Conservation (phyloP, 2,113 vertebrate genomes). For the Procavia capensis region DNA sequence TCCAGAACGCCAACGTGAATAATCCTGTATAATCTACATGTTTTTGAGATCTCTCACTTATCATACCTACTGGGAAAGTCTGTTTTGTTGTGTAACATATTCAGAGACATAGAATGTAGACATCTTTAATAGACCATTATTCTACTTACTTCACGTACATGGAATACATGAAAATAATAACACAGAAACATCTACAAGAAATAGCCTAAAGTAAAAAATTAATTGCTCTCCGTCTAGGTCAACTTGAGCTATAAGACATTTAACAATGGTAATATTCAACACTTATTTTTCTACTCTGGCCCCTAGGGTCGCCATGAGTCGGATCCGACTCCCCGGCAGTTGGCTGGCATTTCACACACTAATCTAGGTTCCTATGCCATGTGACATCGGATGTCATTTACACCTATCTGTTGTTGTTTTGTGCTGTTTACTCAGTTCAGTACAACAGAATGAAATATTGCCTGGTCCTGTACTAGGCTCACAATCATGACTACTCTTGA, state of each 20-base stretch:
- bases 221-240: neutral
- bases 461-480: too few species aligned
- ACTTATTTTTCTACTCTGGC: neutral
- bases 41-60: neutral
- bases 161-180: neutral
- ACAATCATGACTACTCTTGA: too few species aligned
- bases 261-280: neutral
- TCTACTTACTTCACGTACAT: too few species aligned
- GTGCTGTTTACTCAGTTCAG: too few species aligned
- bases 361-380: neutral
- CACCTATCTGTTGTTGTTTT: neutral
- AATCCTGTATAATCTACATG: neutral
- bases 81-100: neutral
- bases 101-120: neutral
- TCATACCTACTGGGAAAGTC: neutral
- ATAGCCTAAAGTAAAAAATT: neutral
- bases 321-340: too few species aligned
- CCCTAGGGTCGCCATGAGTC: too few species aligned
- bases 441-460: neutral
- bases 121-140: neutral
- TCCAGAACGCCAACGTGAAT: neutral
- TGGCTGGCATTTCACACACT: too few species aligned
- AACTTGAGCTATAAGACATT: neutral
- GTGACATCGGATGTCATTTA: neutral
- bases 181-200: neutral